Conservation (phyloP, 2,113 vertebrate species). For the Anolis carolinensis region DNA sequence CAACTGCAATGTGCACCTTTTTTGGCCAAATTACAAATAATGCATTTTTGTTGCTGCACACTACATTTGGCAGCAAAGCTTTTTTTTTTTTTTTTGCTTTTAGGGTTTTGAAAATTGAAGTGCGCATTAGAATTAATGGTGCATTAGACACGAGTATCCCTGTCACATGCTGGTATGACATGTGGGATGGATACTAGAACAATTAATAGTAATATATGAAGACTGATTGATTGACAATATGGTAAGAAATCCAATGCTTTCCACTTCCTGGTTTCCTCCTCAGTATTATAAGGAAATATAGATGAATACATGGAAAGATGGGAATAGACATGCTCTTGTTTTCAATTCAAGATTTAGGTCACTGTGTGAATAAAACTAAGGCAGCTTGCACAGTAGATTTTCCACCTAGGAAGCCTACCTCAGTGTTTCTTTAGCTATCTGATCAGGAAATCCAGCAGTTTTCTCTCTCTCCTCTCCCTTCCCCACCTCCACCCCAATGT, state of each 20-base stretch:
- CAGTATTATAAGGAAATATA: not conserved
- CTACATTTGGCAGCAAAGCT: no score
- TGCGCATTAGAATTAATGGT: no score
- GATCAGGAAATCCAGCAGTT: no score
- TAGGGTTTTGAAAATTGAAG: no score
- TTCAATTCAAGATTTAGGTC: not conserved
- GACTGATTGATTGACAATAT: not conserved
- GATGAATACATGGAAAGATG: not conserved
- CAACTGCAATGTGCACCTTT: no score
- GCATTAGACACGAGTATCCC: not conserved
- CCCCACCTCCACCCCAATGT: no score
- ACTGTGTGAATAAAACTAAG: not conserved
- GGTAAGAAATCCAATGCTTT: not conserved
- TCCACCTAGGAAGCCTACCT: not conserved
- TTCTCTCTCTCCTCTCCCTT: no score
- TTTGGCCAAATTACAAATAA: no score
- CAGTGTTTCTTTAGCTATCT: no score
- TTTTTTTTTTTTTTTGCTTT: no score
- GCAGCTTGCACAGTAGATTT: not conserved
- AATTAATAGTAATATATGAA: not conserved
- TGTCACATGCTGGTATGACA: not conserved
- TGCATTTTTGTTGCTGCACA: no score
- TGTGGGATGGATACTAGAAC: not conserved
- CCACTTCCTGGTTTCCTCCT: not conserved
- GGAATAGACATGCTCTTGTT: not conserved